Base-by-base conservation (phyloP, 2,888 invertebrate genomes). In the Drosophila lutescens region DNA sequence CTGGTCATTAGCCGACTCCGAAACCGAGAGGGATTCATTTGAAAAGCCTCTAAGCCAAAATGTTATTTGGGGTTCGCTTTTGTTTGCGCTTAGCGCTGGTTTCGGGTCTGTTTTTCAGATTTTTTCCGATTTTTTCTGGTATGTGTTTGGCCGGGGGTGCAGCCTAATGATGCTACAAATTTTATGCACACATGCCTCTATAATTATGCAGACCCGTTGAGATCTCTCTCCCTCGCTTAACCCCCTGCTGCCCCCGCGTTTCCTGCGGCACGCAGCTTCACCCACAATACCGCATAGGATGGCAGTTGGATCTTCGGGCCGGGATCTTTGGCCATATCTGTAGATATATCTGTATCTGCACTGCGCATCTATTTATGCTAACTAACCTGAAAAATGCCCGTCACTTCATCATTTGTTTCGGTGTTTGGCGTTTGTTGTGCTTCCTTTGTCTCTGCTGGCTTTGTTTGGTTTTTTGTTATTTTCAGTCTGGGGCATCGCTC, bases 11-110 rank as follows among this genome's bases (percentile, higher is more conserved):
- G 83, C 76, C 61, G 47, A 56, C 46, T 56, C 82, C 47, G 63
- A 50, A 62, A 57, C 38, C 58, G 54, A 65, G 68, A 63, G 67
- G 78, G 86, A 82, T 83, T 83, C 83, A 83, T 83, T 83, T 83
- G 87, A 83, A 83, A 83, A 83, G 87, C 87, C 83, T 83, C 85
- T 77, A 83, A 83, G 83, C 83, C 83, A 87, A 82, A 79, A 82
- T 75, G 70, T 68, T 80, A 73, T 82, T 83, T 74, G 62, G 82
- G 70, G 59, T 59, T 66, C 47, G 53, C 43, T 23, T 38, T 44
- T 51, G 38, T 36, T 55, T 36, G 40, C 50, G 23, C 20, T 50
- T 44, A 10, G 43, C 30, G 13, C 40, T 40, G 30, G 34, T 43
- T 43, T 43, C n/a, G 20, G 23, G 38, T 53, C 38, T 56, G 41